Base-by-base conservation (phyloP, 2,888 invertebrate genomes). In the Periphyllus acericola region DNA sequence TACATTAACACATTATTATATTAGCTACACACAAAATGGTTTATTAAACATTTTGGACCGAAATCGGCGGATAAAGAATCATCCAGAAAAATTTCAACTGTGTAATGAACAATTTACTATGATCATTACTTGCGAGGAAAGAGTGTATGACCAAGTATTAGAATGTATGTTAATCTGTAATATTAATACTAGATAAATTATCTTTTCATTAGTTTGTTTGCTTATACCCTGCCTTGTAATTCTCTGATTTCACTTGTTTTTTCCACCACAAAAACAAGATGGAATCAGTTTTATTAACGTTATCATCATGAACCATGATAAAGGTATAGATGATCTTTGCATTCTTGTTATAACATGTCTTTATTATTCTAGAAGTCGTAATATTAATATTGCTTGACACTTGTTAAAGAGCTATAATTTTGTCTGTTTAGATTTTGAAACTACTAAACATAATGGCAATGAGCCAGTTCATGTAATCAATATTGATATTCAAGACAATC, bases 401-500 rank as follows among this genome's bases (percentile, higher is more conserved):
- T 36, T 52, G 8, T 68, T 34, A 36, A 66, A 21, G 0, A 11
- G 21, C 17, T 19, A n/a, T 55, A 21, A 66, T 14, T 1, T 71
- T 60, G 46, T 52, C 1, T 55, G n/a, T 34, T 34, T 66, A 89
- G 89, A 89, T 89, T 89, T 89, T 83, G 89, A 89, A 40, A 68
- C 46, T 21, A 84, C 76, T 80, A 78, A 86, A 68, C 86, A 96
- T 0, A 94, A 94, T 82, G 94, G 95, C 90, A 96, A 96, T 92
- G 95, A 96, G 85, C 96, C 97, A 11, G 98, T 97, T 4, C 99
- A 99, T 93, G 95, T 99, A 75, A 96, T 99, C 88, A 99, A 99
- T 92, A 95, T 99, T 90, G 99, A 99, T 91, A 98, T 99, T 90
- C 98, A 98, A 92, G 99, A 99, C 93, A 99, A 99, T 92, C 98